These are phyloP conservation scores for Octomys mimax DNA, from an alignment of 2,797 vertebrate genomes.

Conservation along the genomic window DNA sequence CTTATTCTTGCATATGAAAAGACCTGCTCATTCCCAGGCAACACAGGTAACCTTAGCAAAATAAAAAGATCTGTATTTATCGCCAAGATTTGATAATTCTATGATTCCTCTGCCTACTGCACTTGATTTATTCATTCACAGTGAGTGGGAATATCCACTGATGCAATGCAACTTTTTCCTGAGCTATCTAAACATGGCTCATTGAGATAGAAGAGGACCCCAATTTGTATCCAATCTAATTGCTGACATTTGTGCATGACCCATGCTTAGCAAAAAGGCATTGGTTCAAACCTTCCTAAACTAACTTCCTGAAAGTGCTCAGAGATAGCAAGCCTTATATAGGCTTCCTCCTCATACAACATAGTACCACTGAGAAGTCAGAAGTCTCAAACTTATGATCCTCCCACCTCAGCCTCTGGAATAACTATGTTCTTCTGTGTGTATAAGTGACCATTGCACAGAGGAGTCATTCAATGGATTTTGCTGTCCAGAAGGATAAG, in stretches of 20 bases:
- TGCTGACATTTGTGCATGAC: neutral
- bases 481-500: neutral
- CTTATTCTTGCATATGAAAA: conserved; percentile 66
- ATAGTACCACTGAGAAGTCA: neutral
- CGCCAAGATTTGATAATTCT: conserved; percentile 58
- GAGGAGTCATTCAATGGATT: neutral
- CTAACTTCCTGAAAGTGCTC: neutral
- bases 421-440: neutral
- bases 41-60: conserved; percentile 62
- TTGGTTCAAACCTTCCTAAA: neutral
- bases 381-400: neutral
- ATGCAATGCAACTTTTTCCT: conserved; percentile 59
- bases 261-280: conserved; percentile 8
- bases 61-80: conserved; percentile 74
- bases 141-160: conserved; percentile 4
- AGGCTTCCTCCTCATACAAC: neutral
- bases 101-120: conserved; percentile 29
- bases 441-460: neutral
- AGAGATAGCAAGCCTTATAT: neutral
- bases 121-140: conserved; percentile 71
- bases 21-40: conserved; percentile 65
- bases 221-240: conserved; percentile 10
- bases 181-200: neutral
- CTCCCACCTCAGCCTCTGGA: neutral
- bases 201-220: neutral